Evolutionary conservation across 2,888 invertebrate species (phyloP), one percentile per base, ranked within the genome.

Genomic region (Caenorhabditis afra): DNA sequence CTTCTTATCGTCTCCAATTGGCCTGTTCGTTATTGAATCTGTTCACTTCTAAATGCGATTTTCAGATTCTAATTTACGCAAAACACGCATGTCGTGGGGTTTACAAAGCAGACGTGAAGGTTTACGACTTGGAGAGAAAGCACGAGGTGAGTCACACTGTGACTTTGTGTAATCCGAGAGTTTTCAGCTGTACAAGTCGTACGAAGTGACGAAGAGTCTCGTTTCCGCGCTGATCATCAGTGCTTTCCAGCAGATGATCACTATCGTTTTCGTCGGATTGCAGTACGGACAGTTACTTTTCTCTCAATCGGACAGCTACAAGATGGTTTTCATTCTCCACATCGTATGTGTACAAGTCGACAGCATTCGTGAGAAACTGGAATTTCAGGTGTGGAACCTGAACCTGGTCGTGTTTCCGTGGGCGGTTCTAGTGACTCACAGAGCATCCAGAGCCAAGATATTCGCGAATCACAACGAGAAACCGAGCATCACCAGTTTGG

Each of bases 151-250:
- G 47, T 49, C 14, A 44, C 44, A 2, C 23, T 8, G 2, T 5
- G 53, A 23, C 3, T 35, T 53, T 35, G n/a, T n/a, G n/a, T n/a
- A n/a, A n/a, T n/a, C n/a, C n/a, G n/a, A n/a, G n/a, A n/a, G 29
- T 23, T 62, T 64, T 41, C 41, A 66, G 55, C 47, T 66, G 2
- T 66, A 47, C 47, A 66, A 66, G 12, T 55, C 55, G n/a, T 66
- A 66, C 20, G 66, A 66, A 47, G 55, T 57, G 11, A 66, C 66
- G 11, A 66, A 57, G 37, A 44, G 66, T 11, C 37, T 66, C 8
- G 5, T 66, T 12, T 22, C 37, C 8, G 66, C 57, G 2, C 18
- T 65, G 5, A 29, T 65, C 3, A 41, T 29, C 4, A 65, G 53
- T 35, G 65, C 65, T 12, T 3, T 35, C 1, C 65, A 65, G 44